These are phyloP conservation scores for Caradrina kadenii DNA, from an alignment of 2,888 invertebrate species.

Conservation along the genomic window DNA sequence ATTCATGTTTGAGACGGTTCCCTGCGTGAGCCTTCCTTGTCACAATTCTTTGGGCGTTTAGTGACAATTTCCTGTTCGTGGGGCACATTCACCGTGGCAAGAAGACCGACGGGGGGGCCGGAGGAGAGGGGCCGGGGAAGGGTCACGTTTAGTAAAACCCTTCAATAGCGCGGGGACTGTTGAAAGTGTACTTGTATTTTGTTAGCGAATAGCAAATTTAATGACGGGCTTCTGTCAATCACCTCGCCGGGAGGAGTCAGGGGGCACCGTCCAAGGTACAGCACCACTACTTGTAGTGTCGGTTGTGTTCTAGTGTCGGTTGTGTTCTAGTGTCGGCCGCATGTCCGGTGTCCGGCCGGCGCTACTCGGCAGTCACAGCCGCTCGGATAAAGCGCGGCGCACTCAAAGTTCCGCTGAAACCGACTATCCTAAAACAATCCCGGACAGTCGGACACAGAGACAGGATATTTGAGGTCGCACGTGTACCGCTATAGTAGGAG, in stretches of 20 bases:
- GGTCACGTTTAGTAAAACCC: not conserved
- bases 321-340: no score
- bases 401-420: no score
- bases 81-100: not conserved
- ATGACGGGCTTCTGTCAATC: not conserved
- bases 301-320: no score
- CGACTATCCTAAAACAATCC: no score
- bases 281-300: no score
- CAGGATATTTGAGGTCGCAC: no score
- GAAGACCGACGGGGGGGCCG: not conserved
- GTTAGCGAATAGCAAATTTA: not conserved
- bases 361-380: no score
- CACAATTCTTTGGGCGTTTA: not conserved
- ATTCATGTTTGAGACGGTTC: not conserved
- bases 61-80: conserved; percentile 3
- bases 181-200: not conserved
- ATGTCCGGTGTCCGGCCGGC: no score
- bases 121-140: not conserved
- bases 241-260: not conserved
- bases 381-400: no score
- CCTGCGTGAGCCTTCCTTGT: not conserved
- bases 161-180: not conserved
- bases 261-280: no score
- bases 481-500: no score
- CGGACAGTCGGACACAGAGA: no score